These are phyloP conservation scores for Sepioteuthis lessoniana DNA, from an alignment of 2,888 invertebrate species.

Conservation along the genomic window DNA sequence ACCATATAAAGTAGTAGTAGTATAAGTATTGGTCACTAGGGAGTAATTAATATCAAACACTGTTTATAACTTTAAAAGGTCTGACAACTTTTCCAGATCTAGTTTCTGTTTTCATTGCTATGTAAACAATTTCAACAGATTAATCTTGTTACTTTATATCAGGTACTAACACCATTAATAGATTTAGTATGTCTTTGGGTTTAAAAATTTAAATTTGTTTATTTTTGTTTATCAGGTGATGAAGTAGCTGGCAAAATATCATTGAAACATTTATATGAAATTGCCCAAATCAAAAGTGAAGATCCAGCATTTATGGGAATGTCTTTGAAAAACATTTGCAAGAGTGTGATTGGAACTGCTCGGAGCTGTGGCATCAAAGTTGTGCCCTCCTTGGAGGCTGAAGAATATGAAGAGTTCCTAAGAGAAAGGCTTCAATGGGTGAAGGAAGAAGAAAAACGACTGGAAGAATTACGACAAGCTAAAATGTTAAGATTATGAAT, in stretches of 20 bases:
- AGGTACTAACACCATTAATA: too few species aligned
- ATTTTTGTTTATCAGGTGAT: conserved; percentile 77
- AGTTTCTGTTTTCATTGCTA: too few species aligned
- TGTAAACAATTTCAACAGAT: too few species aligned
- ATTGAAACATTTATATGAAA: conserved; percentile 96
- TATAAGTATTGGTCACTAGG: too few species aligned
- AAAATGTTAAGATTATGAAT: conserved; percentile 84
- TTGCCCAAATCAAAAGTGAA: conserved; percentile 93
- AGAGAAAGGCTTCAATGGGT: conserved; percentile 83
- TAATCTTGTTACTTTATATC: too few species aligned
- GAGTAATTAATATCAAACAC: too few species aligned
- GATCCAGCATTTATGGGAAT: conserved; percentile 80
- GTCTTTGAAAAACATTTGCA: conserved; percentile 80
- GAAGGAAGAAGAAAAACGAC: conserved; percentile 83
- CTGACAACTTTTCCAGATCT: too few species aligned
- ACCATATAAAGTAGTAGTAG: too few species aligned
- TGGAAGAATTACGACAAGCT: conserved; percentile 89
- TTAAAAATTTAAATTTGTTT: neutral
- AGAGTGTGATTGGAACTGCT: conserved; percentile 85
- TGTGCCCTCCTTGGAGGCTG: conserved; percentile 84
- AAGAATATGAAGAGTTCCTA: conserved; percentile 86
- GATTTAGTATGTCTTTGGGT: too few species aligned
- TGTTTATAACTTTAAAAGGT: too few species aligned
- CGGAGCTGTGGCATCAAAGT: conserved; percentile 89
- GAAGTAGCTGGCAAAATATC: conserved; percentile 92